A percentile compares a stretch with the other conserved stretches of the same genome.
phyloP scores from a whole-genome alignment of 2,113 vertebrate genomes.

The Piliocolobus tephrosceles region DNA sequence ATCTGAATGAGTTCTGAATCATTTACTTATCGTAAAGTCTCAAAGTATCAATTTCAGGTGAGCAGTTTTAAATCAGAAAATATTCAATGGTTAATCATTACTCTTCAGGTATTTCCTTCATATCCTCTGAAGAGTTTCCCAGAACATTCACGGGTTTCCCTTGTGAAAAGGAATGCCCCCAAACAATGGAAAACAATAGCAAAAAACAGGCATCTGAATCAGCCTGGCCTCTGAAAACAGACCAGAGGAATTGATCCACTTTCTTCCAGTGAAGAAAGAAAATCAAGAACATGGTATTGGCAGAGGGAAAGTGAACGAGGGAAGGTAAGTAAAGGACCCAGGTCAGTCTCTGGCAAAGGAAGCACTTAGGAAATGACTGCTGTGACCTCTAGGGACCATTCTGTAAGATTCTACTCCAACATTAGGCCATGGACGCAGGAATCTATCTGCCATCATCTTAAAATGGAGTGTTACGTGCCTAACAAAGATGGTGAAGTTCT shows the following conservation, averaged over 20 bases:
- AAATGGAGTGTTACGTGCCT: background rate
- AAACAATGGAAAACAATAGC: background rate
- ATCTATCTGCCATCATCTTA: background rate
- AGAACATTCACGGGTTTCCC: background rate
- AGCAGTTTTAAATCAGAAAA: slow-evolving; percentile 82
- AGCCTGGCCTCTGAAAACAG: background rate
- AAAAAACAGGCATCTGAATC: background rate
- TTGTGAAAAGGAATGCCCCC: background rate
- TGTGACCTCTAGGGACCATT: background rate
- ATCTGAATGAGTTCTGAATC: slow-evolving; percentile 58
- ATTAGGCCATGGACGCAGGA: background rate
- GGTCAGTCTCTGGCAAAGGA: background rate
- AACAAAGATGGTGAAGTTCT: background rate
- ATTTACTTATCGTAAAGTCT: slow-evolving; percentile 67
- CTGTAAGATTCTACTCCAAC: background rate
- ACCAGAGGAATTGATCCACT: background rate
- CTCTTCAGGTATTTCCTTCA: background rate
- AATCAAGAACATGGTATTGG: background rate
- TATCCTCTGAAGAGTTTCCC: background rate
- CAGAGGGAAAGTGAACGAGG: background rate
- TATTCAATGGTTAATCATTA: background rate
- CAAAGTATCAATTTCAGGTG: slow-evolving; percentile 84
- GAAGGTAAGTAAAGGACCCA: background rate
- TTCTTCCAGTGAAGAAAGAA: slow-evolving; percentile 31
- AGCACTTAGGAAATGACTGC: background rate